A percentile compares a stretch with the other conserved stretches of the same genome.
Evolutionary conservation across 2,797 vertebrate species (phyloP).

Genomic region (Acanthurus tractus): DNA sequence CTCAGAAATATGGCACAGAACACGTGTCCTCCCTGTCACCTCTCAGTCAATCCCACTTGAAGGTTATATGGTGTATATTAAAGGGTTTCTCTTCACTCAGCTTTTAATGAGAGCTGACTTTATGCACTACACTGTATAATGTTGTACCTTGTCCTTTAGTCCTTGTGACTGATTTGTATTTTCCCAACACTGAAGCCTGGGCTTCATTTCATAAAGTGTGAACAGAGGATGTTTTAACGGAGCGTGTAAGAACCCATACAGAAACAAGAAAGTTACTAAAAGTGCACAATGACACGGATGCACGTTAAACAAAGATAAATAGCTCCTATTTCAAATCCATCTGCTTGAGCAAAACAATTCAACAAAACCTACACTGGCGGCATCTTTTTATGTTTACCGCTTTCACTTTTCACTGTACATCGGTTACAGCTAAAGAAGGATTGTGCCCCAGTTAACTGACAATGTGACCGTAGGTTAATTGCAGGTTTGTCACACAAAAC

Average conservation of each 20-base stretch:
- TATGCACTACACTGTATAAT: neutral
- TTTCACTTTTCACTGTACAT: neutral
- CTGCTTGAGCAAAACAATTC: neutral
- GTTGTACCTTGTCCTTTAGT: constrained; percentile 7
- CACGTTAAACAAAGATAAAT: neutral
- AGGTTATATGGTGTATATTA: neutral
- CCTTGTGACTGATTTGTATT: neutral
- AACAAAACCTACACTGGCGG: neutral
- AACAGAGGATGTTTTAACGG: neutral
- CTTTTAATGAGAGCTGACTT: neutral
- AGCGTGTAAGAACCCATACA: neutral
- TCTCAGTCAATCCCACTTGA: constrained; percentile 12
- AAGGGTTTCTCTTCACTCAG: neutral
- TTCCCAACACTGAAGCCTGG: no score
- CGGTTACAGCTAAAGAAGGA: no score
- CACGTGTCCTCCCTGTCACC: constrained; percentile 2
- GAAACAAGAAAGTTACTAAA: neutral
- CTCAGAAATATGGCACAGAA: neutral
- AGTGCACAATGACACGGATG: neutral
- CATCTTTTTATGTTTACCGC: neutral
- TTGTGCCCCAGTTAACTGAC: no score
- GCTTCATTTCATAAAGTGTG: no score
- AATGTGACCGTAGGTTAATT: no score
- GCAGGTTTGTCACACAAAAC: no score
- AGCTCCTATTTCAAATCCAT: neutral